phyloP scores from a whole-genome alignment of 2,113 vertebrate species.

The Charadrius vociferus region DNA sequence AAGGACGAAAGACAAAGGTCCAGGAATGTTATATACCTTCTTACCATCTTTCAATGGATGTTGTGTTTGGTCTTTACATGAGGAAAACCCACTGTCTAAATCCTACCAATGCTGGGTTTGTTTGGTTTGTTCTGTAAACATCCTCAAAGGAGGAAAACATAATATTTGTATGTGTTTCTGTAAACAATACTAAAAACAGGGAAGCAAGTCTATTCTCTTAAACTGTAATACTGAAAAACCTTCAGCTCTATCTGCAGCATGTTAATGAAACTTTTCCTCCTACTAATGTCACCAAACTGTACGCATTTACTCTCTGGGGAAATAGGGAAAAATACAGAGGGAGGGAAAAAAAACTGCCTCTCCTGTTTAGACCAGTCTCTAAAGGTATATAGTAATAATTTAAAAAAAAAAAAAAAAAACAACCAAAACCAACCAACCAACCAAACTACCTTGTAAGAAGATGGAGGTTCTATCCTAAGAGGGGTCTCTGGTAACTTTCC shows the following conservation, averaged over 20 bases:
- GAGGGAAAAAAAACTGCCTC: neutral
- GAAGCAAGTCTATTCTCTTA: neutral
- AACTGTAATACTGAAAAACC: neutral
- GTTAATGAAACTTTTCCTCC: neutral
- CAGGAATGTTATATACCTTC: neutral
- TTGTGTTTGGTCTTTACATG: neutral
- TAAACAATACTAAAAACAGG: neutral
- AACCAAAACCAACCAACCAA: neutral
- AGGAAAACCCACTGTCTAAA: neutral
- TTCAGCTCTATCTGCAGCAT: neutral
- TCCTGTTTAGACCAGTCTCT: neutral
- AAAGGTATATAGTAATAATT: neutral
- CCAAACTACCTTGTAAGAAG: constrained; percentile 87
- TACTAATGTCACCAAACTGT: neutral
- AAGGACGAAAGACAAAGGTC: neutral
- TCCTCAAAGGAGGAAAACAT: neutral
- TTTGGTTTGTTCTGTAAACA: neutral
- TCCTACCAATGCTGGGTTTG: neutral
- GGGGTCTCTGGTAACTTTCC: constrained; percentile 93
- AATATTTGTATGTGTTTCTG: neutral
- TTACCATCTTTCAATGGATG: neutral
- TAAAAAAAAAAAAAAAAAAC: neutral
- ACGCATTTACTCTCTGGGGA: neutral
- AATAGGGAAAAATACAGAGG: neutral
- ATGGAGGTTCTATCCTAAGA: constrained; percentile 82